Percentiles rank a stretch among this genome's conserved stretches.
phyloP scores from a whole-genome alignment of 1,140 invertebrate genomes.

The Latrodectus geometricus region DNA sequence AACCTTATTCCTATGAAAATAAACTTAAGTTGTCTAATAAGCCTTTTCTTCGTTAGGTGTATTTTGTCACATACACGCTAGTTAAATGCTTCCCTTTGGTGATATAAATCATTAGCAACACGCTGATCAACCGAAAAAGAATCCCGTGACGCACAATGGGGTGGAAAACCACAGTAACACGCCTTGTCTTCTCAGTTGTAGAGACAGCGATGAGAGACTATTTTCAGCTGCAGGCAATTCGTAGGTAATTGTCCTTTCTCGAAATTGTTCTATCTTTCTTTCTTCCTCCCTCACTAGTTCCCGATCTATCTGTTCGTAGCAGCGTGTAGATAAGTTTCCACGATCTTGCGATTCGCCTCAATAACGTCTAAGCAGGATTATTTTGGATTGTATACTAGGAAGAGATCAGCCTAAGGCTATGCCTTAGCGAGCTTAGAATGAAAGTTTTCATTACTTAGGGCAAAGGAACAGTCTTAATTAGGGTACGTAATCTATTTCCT shows the following conservation, averaged over 20 bases:
- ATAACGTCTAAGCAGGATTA: background rate
- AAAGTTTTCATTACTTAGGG: background rate
- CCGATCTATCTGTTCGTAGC: background rate
- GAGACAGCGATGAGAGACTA: background rate
- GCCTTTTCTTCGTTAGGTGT: no score
- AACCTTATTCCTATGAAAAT: no score
- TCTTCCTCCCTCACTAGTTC: background rate
- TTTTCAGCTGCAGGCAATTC: constrained; percentile 1
- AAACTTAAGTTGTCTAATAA: no score
- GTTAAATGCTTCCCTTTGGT: background rate
- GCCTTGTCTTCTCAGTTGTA: background rate
- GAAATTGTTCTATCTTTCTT: background rate
- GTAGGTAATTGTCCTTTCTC: background rate
- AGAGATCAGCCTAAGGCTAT: background rate
- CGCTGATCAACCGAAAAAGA: background rate
- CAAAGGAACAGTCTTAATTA: background rate
- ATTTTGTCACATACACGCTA: no score
- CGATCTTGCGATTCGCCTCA: background rate
- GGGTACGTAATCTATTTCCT: background rate
- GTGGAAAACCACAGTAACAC: background rate
- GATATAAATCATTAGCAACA: background rate
- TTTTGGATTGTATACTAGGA: background rate
- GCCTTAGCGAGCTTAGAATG: background rate
- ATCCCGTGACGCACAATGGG: background rate
- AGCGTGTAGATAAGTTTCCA: background rate